Conservation (phyloP, 37 sponge, comb jelly and placozoan species). For the Haliclona indistincta region DNA sequence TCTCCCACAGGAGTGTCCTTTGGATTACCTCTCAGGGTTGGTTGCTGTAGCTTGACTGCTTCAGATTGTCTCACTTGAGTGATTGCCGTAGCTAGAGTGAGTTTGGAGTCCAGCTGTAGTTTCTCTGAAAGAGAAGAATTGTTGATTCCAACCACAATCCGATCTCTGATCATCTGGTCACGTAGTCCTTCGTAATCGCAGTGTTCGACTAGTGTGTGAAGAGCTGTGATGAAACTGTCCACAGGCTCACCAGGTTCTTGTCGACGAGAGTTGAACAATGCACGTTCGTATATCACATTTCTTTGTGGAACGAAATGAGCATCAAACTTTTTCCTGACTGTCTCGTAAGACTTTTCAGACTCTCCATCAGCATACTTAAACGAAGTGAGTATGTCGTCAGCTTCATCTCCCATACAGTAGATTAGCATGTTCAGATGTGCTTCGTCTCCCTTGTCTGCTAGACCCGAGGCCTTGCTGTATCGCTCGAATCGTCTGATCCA, state of each 20-base stretch:
- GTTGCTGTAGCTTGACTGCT: not conserved
- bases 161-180: not conserved
- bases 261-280: no score
- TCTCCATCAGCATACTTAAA: not conserved
- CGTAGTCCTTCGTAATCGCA: not conserved
- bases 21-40: not conserved
- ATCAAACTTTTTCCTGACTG: slow-evolving; percentile 11
- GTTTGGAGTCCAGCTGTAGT: slow-evolving; percentile 1
- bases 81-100: no score
- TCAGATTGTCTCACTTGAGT: no score
- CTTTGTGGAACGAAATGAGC: slow-evolving; percentile 9
- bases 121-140: not conserved
- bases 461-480: slow-evolving; percentile 7
- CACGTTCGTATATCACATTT: no score
- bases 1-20: not conserved
- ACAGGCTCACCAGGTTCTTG: no score
- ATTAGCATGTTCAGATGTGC: slow-evolving; percentile 34
- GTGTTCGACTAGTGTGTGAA: no score
- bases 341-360: no score
- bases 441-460: no score
- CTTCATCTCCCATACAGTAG: slow-evolving; percentile 43
- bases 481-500: slow-evolving; percentile 32
- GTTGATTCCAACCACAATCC: not conserved
- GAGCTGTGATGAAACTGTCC: no score
- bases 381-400: no score